phyloP scores from a whole-genome alignment of 2,888 invertebrate genomes.

The Cordylochernes scorpioides region DNA sequence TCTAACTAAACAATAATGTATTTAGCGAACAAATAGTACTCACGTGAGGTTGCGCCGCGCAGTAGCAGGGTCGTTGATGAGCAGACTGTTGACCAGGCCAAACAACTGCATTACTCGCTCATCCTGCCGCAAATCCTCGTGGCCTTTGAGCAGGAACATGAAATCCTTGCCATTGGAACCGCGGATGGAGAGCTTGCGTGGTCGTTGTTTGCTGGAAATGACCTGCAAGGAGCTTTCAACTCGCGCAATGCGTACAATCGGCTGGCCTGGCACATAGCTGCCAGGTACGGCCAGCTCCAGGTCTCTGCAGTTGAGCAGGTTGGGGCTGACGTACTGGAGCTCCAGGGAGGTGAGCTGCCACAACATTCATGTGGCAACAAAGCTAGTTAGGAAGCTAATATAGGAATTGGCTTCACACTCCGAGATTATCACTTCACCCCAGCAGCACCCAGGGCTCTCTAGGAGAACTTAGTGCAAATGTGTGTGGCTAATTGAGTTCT shows the following conservation, averaged over 20 bases:
- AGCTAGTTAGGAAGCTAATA: too few species aligned
- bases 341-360: conserved; percentile 55
- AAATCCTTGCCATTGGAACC: conserved; percentile 91
- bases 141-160: conserved; percentile 91
- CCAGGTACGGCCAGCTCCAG: conserved; percentile 91
- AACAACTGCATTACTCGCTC: conserved; percentile 95
- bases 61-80: conserved; percentile 83
- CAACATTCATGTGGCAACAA: too few species aligned
- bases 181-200: conserved; percentile 66
- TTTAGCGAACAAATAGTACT: conserved; percentile 10
- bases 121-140: conserved; percentile 93
- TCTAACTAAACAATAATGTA: neutral
- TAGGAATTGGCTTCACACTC: too few species aligned
- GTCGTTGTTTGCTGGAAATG: conserved; percentile 90
- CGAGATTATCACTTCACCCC: too few species aligned
- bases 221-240: conserved; percentile 78
- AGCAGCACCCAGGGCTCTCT: too few species aligned
- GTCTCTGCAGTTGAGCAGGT: conserved; percentile 60
- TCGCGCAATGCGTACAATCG: conserved; percentile 57
- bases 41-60: conserved; percentile 52
- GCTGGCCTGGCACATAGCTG: conserved; percentile 76
- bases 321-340: conserved; percentile 82
- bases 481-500: too few species aligned
- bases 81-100: conserved; percentile 79
- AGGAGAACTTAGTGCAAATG: too few species aligned